Evolutionary conservation across 2,797 vertebrate genomes (phyloP).

Genomic region (Steatocranus sp.): DNA sequence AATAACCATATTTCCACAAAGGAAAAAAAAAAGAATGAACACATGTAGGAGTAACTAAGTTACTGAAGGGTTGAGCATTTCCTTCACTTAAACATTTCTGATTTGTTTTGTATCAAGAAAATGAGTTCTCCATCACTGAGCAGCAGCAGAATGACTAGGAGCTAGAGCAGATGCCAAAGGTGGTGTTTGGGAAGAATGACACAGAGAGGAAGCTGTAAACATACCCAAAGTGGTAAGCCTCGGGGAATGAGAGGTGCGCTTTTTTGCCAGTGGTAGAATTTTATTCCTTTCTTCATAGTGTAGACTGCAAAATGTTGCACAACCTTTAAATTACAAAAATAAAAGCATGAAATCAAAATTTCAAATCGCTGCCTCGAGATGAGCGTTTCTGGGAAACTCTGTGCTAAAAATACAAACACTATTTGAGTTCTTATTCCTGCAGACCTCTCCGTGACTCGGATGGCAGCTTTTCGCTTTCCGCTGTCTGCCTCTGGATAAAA

Average conservation of each 20-base stretch:
- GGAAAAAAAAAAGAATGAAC: accelerated
- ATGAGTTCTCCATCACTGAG: neutral
- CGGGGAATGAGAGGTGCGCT: neutral
- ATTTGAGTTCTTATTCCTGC: slow-evolving; percentile 18
- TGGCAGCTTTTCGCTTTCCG: slow-evolving; percentile 44
- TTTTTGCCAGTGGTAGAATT: neutral
- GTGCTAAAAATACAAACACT: slow-evolving; percentile 15
- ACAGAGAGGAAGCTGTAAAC: neutral
- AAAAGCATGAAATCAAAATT: neutral
- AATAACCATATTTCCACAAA: neutral
- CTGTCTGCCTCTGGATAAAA: slow-evolving; percentile 49
- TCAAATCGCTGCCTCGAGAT: neutral
- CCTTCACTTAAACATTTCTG: neutral
- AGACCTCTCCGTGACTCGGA: slow-evolving; percentile 28
- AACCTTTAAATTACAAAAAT: neutral
- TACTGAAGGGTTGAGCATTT: neutral
- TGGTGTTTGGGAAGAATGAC: neutral
- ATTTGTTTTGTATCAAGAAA: neutral
- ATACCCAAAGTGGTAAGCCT: neutral
- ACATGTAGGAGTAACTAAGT: neutral
- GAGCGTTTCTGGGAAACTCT: neutral
- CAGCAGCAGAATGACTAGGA: neutral
- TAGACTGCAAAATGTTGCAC: neutral
- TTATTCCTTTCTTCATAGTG: accelerated
- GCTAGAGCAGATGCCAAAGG: neutral